Evolutionary conservation across 2,888 invertebrate genomes (phyloP).

Genomic region (Parnassius mnemosyne): DNA sequence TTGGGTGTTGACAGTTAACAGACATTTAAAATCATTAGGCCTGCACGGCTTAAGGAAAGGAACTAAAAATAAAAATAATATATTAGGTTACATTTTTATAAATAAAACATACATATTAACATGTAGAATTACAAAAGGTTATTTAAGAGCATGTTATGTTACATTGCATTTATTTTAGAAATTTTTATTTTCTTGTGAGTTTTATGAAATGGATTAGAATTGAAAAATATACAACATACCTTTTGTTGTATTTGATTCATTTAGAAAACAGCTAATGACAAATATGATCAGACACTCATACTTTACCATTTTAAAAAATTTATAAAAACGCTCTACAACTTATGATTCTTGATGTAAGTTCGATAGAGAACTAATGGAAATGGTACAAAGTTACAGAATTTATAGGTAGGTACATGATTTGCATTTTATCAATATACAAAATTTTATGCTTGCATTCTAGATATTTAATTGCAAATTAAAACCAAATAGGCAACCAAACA

Average conservation of each 20-base stretch:
- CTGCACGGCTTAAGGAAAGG: conserved; percentile 9
- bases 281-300: neutral
- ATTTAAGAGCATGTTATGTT: neutral
- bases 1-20: conserved; percentile 10
- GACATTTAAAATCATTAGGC: neutral
- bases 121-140: neutral
- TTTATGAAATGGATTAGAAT: neutral
- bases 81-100: too few species aligned
- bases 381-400: neutral
- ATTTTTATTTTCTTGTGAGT: neutral
- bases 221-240: neutral
- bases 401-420: neutral
- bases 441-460: too few species aligned
- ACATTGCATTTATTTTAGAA: neutral
- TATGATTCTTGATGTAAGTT: neutral
- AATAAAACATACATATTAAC: too few species aligned
- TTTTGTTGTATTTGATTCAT: neutral
- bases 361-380: neutral
- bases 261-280: neutral
- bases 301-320: neutral
- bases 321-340: neutral
- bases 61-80: neutral
- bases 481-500: too few species aligned
- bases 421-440: neutral
- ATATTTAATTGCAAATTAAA: too few species aligned